Evolutionary conservation across 2,113 vertebrate genomes (phyloP).

Genomic region (Laterallus jamaicensis): DNA sequence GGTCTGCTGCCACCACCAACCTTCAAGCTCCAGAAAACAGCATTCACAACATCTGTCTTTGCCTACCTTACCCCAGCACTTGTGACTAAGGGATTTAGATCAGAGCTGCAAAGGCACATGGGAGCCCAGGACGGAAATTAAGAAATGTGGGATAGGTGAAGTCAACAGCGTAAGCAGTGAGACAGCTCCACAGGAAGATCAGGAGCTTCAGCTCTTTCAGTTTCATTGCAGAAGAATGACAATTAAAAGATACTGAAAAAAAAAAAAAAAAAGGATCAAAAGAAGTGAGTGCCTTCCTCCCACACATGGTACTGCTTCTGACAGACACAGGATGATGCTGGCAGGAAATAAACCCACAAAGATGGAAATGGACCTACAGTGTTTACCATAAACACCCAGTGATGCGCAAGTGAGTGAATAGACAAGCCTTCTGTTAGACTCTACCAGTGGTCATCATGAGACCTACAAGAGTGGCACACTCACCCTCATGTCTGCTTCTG

Average conservation of each 20-base stretch:
- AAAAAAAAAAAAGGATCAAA: slow-evolving; percentile 25
- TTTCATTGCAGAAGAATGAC: background rate
- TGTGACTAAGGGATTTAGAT: background rate
- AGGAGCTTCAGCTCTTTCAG: background rate
- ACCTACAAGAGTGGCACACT: background rate
- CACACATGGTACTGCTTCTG: background rate
- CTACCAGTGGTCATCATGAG: background rate
- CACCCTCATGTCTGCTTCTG: background rate
- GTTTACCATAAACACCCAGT: background rate
- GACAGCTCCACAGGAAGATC: background rate
- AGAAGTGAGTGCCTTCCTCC: slow-evolving; percentile 12
- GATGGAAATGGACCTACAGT: background rate
- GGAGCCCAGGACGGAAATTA: background rate
- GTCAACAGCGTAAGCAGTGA: background rate
- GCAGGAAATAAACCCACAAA: background rate
- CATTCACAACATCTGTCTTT: background rate
- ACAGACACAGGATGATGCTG: background rate
- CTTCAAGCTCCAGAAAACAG: background rate
- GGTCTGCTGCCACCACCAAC: background rate
- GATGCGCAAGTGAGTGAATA: background rate
- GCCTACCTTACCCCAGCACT: background rate
- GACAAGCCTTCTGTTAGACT: background rate
- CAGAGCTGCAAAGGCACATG: background rate
- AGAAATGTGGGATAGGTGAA: background rate
- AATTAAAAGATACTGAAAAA: slow-evolving; percentile 16